Conservation (phyloP, 2,797 vertebrate species). For the Artibeus lituratus region DNA sequence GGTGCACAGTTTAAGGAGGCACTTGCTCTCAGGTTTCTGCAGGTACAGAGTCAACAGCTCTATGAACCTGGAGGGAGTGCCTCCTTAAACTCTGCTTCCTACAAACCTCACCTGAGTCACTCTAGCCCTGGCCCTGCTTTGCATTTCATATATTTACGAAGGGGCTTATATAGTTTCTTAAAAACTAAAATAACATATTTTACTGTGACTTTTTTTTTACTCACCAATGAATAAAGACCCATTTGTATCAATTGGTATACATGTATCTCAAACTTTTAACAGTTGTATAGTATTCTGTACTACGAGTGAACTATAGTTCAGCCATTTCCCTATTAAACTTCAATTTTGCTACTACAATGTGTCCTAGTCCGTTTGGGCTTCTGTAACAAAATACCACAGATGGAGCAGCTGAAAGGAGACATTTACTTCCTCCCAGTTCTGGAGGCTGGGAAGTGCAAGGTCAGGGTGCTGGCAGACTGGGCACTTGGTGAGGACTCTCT, state of each 20-base stretch:
- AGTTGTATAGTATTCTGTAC: not conserved
- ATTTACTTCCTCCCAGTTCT: not conserved
- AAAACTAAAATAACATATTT: not conserved
- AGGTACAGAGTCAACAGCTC: not conserved
- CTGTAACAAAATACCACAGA: not conserved
- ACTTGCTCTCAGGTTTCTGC: accelerated
- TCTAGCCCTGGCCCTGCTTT: not conserved
- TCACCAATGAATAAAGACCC: not conserved
- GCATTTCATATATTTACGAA: not conserved
- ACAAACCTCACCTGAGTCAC: not conserved
- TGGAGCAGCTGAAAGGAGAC: not conserved
- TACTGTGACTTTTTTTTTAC: not conserved
- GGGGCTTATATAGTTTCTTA: not conserved
- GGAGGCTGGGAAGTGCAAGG: not conserved
- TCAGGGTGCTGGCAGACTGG: no score
- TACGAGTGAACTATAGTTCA: not conserved
- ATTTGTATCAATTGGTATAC: not conserved
- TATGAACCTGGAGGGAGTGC: no score
- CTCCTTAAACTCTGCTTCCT: not conserved
- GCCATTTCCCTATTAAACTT: not conserved
- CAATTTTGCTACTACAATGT: not conserved
- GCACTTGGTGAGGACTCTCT: not conserved
- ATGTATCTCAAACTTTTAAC: not conserved
- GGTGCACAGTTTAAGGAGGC: not conserved
- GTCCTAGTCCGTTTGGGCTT: not conserved